These are phyloP conservation scores for Hycleus phaleratus DNA, from an alignment of 1,140 invertebrate species.

Conservation along the genomic window DNA sequence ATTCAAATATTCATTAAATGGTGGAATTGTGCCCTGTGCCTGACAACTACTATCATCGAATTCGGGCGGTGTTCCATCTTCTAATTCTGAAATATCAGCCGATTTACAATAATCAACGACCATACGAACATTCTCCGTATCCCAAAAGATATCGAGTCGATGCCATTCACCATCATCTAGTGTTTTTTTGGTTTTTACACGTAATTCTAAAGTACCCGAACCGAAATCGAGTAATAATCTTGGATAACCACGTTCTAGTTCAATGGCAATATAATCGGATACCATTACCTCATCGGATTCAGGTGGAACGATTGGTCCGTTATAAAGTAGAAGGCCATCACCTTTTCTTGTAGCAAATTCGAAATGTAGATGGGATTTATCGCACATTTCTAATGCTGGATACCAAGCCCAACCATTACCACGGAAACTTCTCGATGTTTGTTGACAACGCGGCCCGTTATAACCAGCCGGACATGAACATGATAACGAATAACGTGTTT, in stretches of 20 bases:
- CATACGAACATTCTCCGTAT: slow-evolving; percentile 83
- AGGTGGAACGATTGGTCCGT: slow-evolving; percentile 89
- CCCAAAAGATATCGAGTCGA: slow-evolving; percentile 89
- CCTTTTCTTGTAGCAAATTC: slow-evolving; percentile 89
- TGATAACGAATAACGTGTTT: slow-evolving; percentile 75
- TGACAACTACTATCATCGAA: slow-evolving; percentile 86
- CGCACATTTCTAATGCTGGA: slow-evolving; percentile 90
- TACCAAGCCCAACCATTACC: slow-evolving; percentile 95
- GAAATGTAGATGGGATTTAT: slow-evolving; percentile 86
- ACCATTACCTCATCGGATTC: slow-evolving; percentile 82
- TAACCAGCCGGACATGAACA: slow-evolving; percentile 88
- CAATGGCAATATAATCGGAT: slow-evolving; percentile 89
- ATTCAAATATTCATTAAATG: slow-evolving; percentile 95
- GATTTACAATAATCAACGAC: slow-evolving; percentile 88
- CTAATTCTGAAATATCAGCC: slow-evolving; percentile 75
- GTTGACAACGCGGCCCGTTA: slow-evolving; percentile 91
- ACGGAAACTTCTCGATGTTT: slow-evolving; percentile 86
- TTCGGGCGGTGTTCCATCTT: slow-evolving; percentile 77
- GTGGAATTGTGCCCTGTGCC: slow-evolving; percentile 77
- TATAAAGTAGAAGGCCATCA: slow-evolving; percentile 91
- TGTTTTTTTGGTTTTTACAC: slow-evolving; percentile 77
- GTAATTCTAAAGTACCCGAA: slow-evolving; percentile 82
- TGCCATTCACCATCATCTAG: slow-evolving; percentile 96
- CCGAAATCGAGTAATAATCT: slow-evolving; percentile 90
- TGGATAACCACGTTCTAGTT: slow-evolving; percentile 85